Base-by-base conservation (phyloP, 1,140 invertebrate species). In the Procambarus clarkii region DNA sequence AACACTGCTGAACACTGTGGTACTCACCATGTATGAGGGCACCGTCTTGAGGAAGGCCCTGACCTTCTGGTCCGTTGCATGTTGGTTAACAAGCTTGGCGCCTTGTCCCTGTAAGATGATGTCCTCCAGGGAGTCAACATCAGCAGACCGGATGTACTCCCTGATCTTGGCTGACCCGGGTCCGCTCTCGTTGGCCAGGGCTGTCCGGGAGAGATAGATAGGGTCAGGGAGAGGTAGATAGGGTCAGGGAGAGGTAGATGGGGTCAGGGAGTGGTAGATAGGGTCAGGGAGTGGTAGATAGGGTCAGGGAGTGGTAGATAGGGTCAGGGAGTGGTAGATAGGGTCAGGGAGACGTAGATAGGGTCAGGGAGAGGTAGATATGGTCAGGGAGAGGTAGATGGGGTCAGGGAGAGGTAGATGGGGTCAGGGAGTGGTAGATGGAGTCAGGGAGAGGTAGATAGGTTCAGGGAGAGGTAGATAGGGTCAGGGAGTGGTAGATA, bases 81-180 rank as follows among this genome's bases (percentile, higher is more conserved):
- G 97, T 94, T 98, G 97, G 88, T 96, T 96, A 80, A 97, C 95
- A 3, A 98, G 95, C 91, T 97, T 96, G 58, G 96, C 95, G 13
- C 98, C 98, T 93, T 98, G 96, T 0, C 98, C 98, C 93, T 97
- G 97, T 96, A 98, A 97, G 15, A 98, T 95, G 0, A 98, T 97
- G 93, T 97, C 96, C 94, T 98, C 97, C 77, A 98, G 94, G 93
- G 97, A 97, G 45, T 96, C 96, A 93, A 98, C 95, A 94, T 98
- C 97, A 93, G 97, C 96, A 94, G 98, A 97, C 94, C 98, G 97
- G 92, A 98, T 98, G 97, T 97, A 98, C 95, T 98, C 98, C 92
- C 97, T 95, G 92, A 98, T 98, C 93, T 97, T 98, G 74, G 97
- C 82, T 45, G 86, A 83, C 13, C 77, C 92, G 24, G 76, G 69